These are phyloP conservation scores for Leucoptera coffeella DNA, from an alignment of 2,888 invertebrate genomes.

Conservation along the genomic window DNA sequence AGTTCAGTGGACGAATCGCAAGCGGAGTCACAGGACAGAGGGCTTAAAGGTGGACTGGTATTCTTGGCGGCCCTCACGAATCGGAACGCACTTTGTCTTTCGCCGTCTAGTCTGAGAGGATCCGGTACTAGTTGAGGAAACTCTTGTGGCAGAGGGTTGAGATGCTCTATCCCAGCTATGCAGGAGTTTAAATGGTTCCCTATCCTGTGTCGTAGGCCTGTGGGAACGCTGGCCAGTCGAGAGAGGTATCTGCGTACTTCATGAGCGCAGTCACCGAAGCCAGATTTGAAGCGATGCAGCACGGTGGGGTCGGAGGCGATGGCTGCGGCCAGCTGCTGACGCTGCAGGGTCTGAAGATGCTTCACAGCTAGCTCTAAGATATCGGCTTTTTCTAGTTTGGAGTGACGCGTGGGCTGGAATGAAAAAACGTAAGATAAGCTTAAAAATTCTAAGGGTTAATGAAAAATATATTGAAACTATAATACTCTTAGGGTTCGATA, in stretches of 20 bases:
- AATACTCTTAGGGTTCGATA: too few relatives aligned
- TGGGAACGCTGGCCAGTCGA: slow-evolving; percentile 57
- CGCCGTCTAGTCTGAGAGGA: slow-evolving; percentile 31
- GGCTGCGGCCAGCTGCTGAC: slow-evolving; percentile 78
- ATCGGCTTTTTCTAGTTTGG: slow-evolving; percentile 93
- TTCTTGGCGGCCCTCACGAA: slow-evolving; percentile 32
- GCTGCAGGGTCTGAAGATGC: slow-evolving; percentile 82
- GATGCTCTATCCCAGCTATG: slow-evolving; percentile 48
- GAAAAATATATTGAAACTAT: too few relatives aligned
- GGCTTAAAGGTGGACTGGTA: slow-evolving; percentile 66
- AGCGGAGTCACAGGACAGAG: slow-evolving; percentile 63
- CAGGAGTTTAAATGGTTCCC: slow-evolving; percentile 60
- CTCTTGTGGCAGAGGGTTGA: slow-evolving; percentile 17
- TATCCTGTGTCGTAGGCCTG: slow-evolving; percentile 55
- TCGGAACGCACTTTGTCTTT: slow-evolving; percentile 38
- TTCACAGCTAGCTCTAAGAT: slow-evolving; percentile 93
- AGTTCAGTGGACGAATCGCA: slow-evolving; percentile 55
- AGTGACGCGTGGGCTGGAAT: slow-evolving; percentile 90
- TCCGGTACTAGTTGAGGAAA: slow-evolving; percentile 56
- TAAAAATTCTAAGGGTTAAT: too few relatives aligned
- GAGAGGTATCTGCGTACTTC: slow-evolving; percentile 71
- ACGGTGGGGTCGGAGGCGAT: slow-evolving; percentile 80
- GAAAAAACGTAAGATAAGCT: too few relatives aligned
- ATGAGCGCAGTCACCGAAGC: slow-evolving; percentile 83
- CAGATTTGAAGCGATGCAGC: slow-evolving; percentile 77